A percentile compares a stretch with the other conserved stretches of the same genome.
Evolutionary conservation across 2,113 vertebrate species (phyloP).

Genomic region (Tor tambroides): DNA sequence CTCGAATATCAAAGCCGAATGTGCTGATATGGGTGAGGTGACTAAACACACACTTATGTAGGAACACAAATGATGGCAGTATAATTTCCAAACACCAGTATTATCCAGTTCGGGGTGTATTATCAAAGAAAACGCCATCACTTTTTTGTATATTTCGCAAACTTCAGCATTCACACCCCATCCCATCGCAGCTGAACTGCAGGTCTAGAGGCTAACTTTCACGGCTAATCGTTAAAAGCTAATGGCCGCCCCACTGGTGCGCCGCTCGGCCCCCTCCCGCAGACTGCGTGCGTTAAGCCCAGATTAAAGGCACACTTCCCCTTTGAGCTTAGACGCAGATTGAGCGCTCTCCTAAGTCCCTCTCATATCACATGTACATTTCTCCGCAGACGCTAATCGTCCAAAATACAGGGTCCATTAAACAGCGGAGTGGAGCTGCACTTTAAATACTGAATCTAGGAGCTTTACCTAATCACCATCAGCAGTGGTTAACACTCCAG

Average conservation of each 20-base stretch:
- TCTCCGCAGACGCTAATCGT: slow-evolving; percentile 74
- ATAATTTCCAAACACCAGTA: not conserved
- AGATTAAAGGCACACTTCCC: slow-evolving; percentile 75
- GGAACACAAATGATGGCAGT: slow-evolving; percentile 7
- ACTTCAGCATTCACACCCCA: not conserved
- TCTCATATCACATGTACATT: slow-evolving; percentile 76
- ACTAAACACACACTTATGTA: slow-evolving; percentile 18
- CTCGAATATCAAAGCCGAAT: slow-evolving; percentile 3
- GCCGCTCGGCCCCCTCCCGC: not conserved
- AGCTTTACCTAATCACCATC: slow-evolving; percentile 53
- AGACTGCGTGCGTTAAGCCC: slow-evolving; percentile 68
- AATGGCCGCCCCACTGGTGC: slow-evolving; percentile 48
- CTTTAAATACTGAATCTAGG: slow-evolving; percentile 50
- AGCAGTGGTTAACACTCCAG: slow-evolving; percentile 36
- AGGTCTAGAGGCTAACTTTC: slow-evolving; percentile 50
- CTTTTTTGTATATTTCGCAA: not conserved
- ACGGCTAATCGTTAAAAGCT: slow-evolving; percentile 54
- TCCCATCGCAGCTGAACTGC: not conserved
- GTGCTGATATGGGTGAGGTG: slow-evolving; percentile 34
- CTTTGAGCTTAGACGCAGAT: slow-evolving; percentile 75
- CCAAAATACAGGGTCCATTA: slow-evolving; percentile 70
- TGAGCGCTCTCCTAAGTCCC: slow-evolving; percentile 71
- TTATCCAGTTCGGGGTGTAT: not conserved
- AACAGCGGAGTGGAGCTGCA: slow-evolving; percentile 35
- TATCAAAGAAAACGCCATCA: not conserved